phyloP scores from a whole-genome alignment of 2,113 vertebrate species.

The Pachypanchax playfairii region DNA sequence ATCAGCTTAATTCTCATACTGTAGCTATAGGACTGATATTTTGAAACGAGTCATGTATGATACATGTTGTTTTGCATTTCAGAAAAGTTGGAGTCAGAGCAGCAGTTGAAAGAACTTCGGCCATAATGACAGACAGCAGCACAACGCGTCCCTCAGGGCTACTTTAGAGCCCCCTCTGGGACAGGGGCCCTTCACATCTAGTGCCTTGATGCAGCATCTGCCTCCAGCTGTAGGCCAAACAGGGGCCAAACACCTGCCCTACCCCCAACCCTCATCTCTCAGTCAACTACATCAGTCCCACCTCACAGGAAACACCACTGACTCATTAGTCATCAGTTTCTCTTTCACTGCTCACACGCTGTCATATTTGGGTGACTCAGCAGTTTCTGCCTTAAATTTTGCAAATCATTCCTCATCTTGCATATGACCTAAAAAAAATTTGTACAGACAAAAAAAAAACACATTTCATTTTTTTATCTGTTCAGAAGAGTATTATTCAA shows the following conservation, averaged over 20 bases:
- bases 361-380: constrained; percentile 43
- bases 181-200: constrained; percentile 86
- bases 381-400: constrained; percentile 79
- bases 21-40: constrained; percentile 4
- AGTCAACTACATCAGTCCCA: too few species aligned
- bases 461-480: constrained; percentile 70
- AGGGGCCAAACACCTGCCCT: constrained; percentile 76
- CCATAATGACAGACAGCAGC: constrained; percentile 75
- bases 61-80: constrained; percentile 36
- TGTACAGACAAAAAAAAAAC: constrained; percentile 58
- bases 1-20: constrained; percentile 39
- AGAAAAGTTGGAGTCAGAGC: constrained; percentile 79
- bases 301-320: constrained; percentile 23
- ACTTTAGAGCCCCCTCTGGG: constrained; percentile 63
- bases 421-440: constrained; percentile 20
- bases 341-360: constrained; percentile 31
- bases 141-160: constrained; percentile 63
- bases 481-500: constrained; percentile 77
- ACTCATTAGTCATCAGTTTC: neutral
- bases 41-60: neutral
- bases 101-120: constrained; percentile 82
- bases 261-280: constrained; percentile 64
- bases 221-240: constrained; percentile 76
- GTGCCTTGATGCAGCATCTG: constrained; percentile 93
- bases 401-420: constrained; percentile 50